These are phyloP conservation scores for Isichthys henryi DNA, from an alignment of 2,113 vertebrate species.

Conservation along the genomic window DNA sequence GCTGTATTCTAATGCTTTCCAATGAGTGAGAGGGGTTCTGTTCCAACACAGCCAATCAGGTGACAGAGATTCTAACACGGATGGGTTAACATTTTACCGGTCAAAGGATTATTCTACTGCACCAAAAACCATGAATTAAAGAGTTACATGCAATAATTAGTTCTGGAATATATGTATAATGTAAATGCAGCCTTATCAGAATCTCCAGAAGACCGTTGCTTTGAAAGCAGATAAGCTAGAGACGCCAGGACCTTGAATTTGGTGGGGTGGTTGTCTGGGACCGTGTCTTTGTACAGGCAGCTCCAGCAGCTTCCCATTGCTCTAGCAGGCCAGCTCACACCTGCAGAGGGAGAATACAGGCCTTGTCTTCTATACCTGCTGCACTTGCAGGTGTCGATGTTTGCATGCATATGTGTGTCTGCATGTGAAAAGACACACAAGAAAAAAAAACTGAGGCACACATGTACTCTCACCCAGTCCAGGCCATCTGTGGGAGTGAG, in stretches of 20 bases:
- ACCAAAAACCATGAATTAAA: background rate
- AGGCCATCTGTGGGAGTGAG: conserved; percentile 78
- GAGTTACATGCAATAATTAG: background rate
- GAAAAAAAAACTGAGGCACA: background rate
- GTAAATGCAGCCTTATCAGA: background rate
- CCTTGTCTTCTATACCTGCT: background rate
- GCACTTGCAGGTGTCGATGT: background rate
- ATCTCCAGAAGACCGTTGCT: background rate
- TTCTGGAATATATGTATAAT: background rate
- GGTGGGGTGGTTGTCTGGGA: conserved; percentile 93
- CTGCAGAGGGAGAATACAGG: conserved; percentile 47
- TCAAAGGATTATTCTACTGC: background rate
- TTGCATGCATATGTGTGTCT: background rate
- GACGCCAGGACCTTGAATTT: conserved; percentile 81
- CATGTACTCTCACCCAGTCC: conserved; percentile 64
- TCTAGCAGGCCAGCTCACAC: conserved; percentile 72
- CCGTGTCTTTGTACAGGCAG: conserved; percentile 85
- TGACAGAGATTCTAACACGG: background rate
- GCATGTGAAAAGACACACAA: background rate
- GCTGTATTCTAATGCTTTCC: background rate
- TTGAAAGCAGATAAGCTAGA: background rate
- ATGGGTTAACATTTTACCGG: background rate
- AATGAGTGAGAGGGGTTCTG: background rate
- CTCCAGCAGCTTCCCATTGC: conserved; percentile 98
- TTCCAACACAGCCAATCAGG: background rate